Conservation (phyloP, 2,113 vertebrate genomes). For the Setophaga petechia region DNA sequence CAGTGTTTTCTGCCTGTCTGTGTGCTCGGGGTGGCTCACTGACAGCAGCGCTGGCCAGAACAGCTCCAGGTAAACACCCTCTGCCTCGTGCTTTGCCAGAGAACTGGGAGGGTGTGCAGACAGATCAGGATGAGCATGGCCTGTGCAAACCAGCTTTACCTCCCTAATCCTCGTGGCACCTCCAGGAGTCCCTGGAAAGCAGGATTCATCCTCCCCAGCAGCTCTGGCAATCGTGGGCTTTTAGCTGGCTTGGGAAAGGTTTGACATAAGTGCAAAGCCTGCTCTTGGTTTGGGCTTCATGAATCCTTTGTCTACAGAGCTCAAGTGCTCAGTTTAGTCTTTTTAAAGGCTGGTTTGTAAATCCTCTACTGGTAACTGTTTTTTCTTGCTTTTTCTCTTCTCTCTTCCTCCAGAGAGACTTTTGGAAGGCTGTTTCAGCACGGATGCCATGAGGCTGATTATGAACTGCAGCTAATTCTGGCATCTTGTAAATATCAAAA, state of each 20-base stretch:
- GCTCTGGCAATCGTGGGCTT: neutral
- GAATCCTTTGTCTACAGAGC: neutral
- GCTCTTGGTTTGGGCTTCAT: neutral
- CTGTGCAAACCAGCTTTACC: neutral
- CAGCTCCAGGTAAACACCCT: neutral
- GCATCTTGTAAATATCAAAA: slow-evolving; percentile 38
- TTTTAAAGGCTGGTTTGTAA: neutral
- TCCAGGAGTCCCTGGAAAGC: neutral
- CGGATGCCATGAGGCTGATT: neutral
- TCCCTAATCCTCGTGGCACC: rapidly evolving
- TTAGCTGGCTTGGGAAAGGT: neutral
- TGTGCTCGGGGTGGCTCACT: rapidly evolving
- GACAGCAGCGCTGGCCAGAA: neutral
- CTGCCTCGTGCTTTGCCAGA: rapidly evolving
- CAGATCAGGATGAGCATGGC: rapidly evolving
- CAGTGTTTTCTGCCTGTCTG: neutral
- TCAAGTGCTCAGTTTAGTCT: neutral
- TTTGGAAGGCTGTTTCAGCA: neutral
- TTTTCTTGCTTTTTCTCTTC: neutral
- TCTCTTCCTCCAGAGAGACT: neutral
- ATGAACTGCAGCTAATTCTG: slow-evolving; percentile 6
- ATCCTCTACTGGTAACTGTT: neutral
- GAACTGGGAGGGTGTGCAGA: rapidly evolving
- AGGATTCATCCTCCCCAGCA: neutral
- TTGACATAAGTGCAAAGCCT: neutral